A percentile compares a stretch with the other conserved stretches of the same genome.
Evolutionary conservation across 2,113 vertebrate species (phyloP).

Genomic region (Anhinga anhinga): DNA sequence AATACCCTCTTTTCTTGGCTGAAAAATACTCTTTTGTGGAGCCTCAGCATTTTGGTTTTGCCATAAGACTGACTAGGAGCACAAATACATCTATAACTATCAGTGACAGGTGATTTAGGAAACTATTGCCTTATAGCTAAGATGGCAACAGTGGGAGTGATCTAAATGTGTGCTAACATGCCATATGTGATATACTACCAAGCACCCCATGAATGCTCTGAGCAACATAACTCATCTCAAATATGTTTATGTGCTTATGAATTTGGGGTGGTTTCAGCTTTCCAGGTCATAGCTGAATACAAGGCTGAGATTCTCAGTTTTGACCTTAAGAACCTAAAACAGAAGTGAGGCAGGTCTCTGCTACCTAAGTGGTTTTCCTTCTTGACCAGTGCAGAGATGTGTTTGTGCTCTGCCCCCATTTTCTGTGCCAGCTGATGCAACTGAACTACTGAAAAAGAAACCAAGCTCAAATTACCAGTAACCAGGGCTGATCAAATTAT

Average conservation of each 20-base stretch:
- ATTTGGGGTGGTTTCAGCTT: background rate
- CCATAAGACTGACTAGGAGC: background rate
- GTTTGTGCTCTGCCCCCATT: background rate
- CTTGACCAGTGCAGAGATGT: background rate
- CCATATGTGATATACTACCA: background rate
- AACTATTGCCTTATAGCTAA: background rate
- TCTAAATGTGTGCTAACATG: background rate
- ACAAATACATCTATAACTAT: background rate
- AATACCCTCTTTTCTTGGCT: background rate
- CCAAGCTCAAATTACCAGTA: background rate
- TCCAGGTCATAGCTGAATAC: background rate
- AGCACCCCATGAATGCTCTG: background rate
- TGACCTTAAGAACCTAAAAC: background rate
- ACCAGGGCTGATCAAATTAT: background rate
- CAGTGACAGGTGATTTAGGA: background rate
- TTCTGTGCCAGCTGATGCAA: background rate
- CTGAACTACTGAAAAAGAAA: background rate
- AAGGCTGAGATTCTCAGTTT: background rate
- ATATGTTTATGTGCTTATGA: background rate
- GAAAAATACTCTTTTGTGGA: background rate
- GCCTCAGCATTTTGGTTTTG: background rate
- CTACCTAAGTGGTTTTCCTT: background rate
- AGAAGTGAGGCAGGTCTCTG: background rate
- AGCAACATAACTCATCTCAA: background rate
- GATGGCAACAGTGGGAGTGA: background rate